Evolutionary conservation across 2,888 invertebrate genomes (phyloP).

Genomic region (Athripsodes cinereus): DNA sequence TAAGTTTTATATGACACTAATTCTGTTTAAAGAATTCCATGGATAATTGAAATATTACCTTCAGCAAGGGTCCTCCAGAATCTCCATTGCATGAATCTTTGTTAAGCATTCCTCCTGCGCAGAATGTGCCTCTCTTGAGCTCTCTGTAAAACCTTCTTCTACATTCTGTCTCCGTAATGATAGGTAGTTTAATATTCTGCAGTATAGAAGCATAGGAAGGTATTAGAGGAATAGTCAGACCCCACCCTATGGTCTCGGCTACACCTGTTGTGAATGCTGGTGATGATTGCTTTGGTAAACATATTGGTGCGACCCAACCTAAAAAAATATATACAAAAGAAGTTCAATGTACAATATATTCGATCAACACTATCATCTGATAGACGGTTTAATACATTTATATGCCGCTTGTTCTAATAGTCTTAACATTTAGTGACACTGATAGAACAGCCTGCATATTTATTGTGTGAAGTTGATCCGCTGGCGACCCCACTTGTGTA

Average conservation of each 20-base stretch:
- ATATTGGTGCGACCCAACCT: slow-evolving; percentile 9
- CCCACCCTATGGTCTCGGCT: slow-evolving; percentile 7
- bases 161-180: slow-evolving; percentile 23
- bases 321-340: too few species aligned
- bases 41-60: slow-evolving; percentile 34
- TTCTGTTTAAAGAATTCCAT: too few species aligned
- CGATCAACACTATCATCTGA: too few species aligned
- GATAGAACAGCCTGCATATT: too few species aligned
- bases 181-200: slow-evolving; percentile 43
- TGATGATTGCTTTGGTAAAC: not conserved
- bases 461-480: too few species aligned
- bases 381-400: too few species aligned
- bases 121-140: slow-evolving; percentile 32
- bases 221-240: slow-evolving; percentile 2
- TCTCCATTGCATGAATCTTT: slow-evolving; percentile 58
- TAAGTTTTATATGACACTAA: too few species aligned
- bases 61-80: slow-evolving; percentile 55
- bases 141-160: not conserved
- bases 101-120: slow-evolving; percentile 50
- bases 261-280: not conserved
- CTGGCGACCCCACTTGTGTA: too few species aligned
- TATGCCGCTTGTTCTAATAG: too few species aligned
- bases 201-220: slow-evolving; percentile 32
- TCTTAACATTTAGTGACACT: too few species aligned
- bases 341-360: too few species aligned